phyloP scores from a whole-genome alignment of 2,797 vertebrate genomes.

The Propithecus deckenii region DNA sequence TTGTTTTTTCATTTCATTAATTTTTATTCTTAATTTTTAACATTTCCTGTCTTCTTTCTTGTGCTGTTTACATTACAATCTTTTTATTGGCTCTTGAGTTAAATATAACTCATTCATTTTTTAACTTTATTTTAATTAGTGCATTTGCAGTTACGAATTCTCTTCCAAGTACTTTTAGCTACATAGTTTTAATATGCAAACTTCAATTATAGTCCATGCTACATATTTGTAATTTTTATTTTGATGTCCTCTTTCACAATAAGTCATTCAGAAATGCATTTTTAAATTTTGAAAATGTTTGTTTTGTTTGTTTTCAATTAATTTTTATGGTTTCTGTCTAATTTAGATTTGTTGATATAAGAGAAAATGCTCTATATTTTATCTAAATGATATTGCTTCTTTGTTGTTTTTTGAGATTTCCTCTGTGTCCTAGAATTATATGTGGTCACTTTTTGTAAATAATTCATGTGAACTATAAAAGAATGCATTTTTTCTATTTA shows the following conservation, averaged over 20 bases:
- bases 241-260: background rate
- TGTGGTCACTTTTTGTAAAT: background rate
- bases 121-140: background rate
- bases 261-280: constrained; percentile 37
- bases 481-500: background rate
- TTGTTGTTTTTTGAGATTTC: background rate
- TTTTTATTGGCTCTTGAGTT: background rate
- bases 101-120: background rate
- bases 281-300: background rate
- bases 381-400: background rate
- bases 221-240: constrained; percentile 15
- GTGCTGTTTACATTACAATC: background rate
- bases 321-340: constrained; percentile 14
- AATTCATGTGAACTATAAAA: background rate
- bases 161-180: background rate
- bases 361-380: background rate
- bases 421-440: background rate
- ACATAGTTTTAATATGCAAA: background rate
- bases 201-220: background rate
- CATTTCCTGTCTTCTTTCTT: background rate
- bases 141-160: background rate
- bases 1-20: constrained; percentile 20
- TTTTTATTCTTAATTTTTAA: constrained; percentile 27
- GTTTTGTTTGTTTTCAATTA: background rate
- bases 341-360: constrained; percentile 2